A percentile compares a stretch with the other conserved stretches of the same genome.
Conservation (phyloP, 2,888 invertebrate species). For the Choristoneura rosaceana region DNA sequence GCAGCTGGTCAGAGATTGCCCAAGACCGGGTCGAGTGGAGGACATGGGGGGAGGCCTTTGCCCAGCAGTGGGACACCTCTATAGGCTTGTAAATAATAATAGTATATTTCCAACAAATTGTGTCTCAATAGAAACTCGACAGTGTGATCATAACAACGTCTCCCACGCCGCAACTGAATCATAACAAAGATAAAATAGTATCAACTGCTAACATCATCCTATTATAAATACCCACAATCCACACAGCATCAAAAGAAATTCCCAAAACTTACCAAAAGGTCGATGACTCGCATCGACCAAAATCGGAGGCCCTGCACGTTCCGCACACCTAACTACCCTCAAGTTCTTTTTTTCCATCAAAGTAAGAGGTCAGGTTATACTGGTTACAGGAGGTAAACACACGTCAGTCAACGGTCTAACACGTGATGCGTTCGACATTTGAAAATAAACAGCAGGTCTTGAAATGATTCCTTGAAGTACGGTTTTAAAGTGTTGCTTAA, state of each 20-base stretch:
- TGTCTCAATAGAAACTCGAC: too few species aligned
- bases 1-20: too few species aligned
- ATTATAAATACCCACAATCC: slow-evolving; percentile 15
- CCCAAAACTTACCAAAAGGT: slow-evolving; percentile 17
- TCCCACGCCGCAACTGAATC: neutral
- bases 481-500: slow-evolving; percentile 11
- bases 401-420: slow-evolving; percentile 71
- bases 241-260: slow-evolving; percentile 17
- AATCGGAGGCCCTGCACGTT: slow-evolving; percentile 12
- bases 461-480: slow-evolving; percentile 69
- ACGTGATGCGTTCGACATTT: slow-evolving; percentile 74
- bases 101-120: too few species aligned
- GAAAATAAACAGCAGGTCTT: slow-evolving; percentile 75
- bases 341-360: slow-evolving; percentile 41
- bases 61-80: too few species aligned
- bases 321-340: slow-evolving; percentile 1
- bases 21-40: too few species aligned
- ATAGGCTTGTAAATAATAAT: too few species aligned
- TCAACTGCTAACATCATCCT: neutral
- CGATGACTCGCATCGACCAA: slow-evolving; percentile 18
- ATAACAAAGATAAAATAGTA: slow-evolving; percentile 3
- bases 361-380: slow-evolving; percentile 54
- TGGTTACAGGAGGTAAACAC: slow-evolving; percentile 69
- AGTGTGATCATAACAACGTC: neutral
- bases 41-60: too few species aligned